Evolutionary conservation across 2,113 vertebrate species (phyloP), one percentile per base, ranked within the genome.

Genomic region (Calidris pygmaea): DNA sequence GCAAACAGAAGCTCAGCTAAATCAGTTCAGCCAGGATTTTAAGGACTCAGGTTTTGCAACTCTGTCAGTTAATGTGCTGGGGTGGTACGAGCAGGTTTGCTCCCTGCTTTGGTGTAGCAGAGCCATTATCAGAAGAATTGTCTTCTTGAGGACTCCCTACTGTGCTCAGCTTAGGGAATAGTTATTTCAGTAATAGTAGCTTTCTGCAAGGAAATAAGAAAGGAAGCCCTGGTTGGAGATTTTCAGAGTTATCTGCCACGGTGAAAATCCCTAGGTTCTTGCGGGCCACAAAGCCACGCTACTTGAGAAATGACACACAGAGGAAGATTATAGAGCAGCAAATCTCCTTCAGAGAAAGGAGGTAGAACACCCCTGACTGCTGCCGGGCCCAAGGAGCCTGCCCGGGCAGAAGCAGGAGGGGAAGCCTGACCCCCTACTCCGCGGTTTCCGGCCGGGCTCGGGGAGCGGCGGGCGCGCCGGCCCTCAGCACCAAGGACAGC

Each of bases 341-440:
- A 6, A 10, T 14, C 37, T 24, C n/a, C 59, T 34, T 2, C 6
- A 52, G 47, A 12, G 2, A 23, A 20, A 5, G 85, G 37, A 17
- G n/a, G 1, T 0, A 13, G 37, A 14, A 34, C 7, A 8, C 20
- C 60, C 4, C 12, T 10, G 39, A 5, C 2, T 11, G 6, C 24
- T 4, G 37, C 37, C 35, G 56, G 3, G 45, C 26, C 12, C 10
- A 4, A 41, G 81, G 21, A 35, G 27, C 26, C 62, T 34, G 76
- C 18, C 37, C 35, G 56, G 3, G 45, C 34, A 52, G 48, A 15
- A 27, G 72, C 53, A 35, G 63, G 24, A 23, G 27, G 18, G 63
- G 45, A 5, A 24, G 45, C 23, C 53, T 10, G 27, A 29, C 3
- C 45, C 30, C 4, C 4, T 8, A 12, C 19, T 1, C 26, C 7